phyloP scores from a whole-genome alignment of 2,888 invertebrate species.

The Dendrolimus pini region DNA sequence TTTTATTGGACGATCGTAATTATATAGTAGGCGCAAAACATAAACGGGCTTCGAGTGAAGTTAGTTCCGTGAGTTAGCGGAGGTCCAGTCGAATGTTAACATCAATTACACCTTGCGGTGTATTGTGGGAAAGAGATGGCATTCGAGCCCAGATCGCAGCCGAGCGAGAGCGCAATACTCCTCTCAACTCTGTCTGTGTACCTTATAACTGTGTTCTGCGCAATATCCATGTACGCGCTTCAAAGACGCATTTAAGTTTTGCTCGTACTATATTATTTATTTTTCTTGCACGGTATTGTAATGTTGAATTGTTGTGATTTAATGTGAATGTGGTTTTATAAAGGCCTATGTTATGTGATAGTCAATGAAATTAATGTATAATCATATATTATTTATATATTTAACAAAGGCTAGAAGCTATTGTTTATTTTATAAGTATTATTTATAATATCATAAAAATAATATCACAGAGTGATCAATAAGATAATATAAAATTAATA shows the following conservation, averaged over 20 bases:
- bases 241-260: neutral
- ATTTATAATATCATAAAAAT: neutral
- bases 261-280: neutral
- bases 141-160: too few relatives aligned
- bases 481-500: too few relatives aligned
- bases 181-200: too few relatives aligned
- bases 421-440: neutral
- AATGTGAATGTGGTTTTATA: constrained; percentile 27
- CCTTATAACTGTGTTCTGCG: neutral
- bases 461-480: neutral
- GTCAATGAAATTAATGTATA: constrained; percentile 20
- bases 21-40: too few relatives aligned
- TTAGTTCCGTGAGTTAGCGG: too few relatives aligned
- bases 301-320: constrained; percentile 19
- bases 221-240: constrained; percentile 3
- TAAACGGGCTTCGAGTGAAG: too few relatives aligned
- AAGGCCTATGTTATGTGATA: constrained; percentile 38
- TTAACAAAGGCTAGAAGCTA: constrained; percentile 16
- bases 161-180: too few relatives aligned
- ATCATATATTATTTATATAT: constrained; percentile 16
- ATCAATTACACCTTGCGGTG: too few relatives aligned
- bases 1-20: too few relatives aligned
- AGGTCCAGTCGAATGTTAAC: too few relatives aligned
- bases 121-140: too few relatives aligned
- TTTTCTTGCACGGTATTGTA: constrained; percentile 9